Percentiles rank a stretch among this genome's conserved stretches.
Evolutionary conservation across 2,113 vertebrate species (phyloP).

Genomic region (Laterallus jamaicensis): DNA sequence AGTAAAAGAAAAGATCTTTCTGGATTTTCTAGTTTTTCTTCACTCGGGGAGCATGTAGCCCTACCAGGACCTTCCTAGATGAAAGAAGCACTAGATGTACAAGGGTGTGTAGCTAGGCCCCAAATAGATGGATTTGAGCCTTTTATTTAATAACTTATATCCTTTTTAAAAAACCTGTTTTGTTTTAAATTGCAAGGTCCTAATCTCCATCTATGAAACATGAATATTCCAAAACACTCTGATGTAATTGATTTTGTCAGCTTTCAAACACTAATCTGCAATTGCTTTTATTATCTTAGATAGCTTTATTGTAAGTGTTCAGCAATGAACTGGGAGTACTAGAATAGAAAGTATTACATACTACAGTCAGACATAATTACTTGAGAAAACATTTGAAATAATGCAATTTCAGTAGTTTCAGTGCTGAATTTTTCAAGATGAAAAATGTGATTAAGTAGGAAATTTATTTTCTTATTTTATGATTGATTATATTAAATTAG

Average conservation of each 20-base stretch:
- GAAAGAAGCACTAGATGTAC: not conserved
- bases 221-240: not conserved
- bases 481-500: not conserved
- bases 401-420: not conserved
- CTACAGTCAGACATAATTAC: not conserved
- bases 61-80: not conserved
- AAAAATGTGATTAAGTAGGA: not conserved
- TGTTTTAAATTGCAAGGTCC: not conserved
- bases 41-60: not conserved
- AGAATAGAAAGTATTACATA: not conserved
- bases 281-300: not conserved
- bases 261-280: not conserved
- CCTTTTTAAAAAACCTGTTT: not conserved
- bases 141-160: not conserved
- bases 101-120: not conserved
- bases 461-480: not conserved
- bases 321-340: not conserved
- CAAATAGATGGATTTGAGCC: not conserved
- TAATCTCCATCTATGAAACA: not conserved
- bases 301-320: not conserved
- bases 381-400: not conserved
- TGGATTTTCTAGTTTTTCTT: not conserved
- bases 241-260: not conserved
- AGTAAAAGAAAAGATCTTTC: not conserved
- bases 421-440: not conserved